Evolutionary conservation across 2,797 vertebrate genomes (phyloP).

Genomic region (Anisognathus igniventris): DNA sequence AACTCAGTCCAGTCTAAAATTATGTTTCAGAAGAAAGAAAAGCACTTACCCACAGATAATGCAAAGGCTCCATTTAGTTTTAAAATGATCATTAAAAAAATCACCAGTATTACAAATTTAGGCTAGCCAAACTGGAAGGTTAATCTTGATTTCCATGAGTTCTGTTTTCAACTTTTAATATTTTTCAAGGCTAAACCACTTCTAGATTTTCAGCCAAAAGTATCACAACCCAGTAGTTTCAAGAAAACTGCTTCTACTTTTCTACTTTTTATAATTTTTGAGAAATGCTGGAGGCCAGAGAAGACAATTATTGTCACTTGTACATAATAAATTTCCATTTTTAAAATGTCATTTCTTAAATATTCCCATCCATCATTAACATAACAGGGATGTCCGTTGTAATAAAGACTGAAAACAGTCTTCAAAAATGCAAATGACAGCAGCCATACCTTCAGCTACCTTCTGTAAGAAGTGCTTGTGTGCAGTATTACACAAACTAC

Average conservation of each 20-base stretch:
- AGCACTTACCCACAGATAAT: slow-evolving; percentile 1
- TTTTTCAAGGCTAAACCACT: slow-evolving; percentile 8
- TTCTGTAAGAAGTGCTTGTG: background rate
- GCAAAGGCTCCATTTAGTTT: background rate
- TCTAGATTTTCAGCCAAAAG: slow-evolving; percentile 25
- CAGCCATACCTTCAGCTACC: background rate
- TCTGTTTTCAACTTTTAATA: slow-evolving; percentile 27
- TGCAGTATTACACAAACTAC: background rate
- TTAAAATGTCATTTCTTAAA: background rate
- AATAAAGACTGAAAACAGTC: background rate
- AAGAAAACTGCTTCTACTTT: background rate
- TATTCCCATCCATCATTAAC: background rate
- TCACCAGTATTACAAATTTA: background rate
- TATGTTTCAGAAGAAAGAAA: slow-evolving; percentile 25
- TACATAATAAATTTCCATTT: background rate
- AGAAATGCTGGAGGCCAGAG: background rate
- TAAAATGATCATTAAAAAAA: background rate
- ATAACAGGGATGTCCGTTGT: background rate
- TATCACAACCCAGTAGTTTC: background rate
- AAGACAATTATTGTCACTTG: background rate
- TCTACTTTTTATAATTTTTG: background rate
- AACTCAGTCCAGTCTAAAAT: slow-evolving; percentile 13
- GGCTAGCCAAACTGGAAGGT: background rate
- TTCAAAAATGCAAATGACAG: background rate
- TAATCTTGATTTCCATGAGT: slow-evolving; percentile 6